A percentile compares a stretch with the other conserved stretches of the same genome.
Conservation (phyloP, 2,113 vertebrate species). For the Gorsachius goisagi region DNA sequence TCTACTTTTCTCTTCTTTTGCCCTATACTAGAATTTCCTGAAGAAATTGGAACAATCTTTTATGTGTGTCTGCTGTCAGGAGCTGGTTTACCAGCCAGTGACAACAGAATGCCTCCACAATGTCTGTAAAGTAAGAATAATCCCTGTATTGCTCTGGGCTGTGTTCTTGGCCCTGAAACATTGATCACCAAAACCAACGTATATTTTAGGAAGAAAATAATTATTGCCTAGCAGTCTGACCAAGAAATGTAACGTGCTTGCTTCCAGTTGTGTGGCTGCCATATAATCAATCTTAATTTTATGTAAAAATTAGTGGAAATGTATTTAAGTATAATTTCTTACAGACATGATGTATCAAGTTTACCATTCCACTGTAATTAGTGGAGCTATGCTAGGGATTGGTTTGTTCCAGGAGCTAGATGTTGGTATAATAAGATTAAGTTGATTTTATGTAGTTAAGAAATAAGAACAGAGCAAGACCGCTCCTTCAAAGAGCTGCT, state of each 20-base stretch:
- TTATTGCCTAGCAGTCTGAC: not conserved
- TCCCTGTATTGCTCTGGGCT: not conserved
- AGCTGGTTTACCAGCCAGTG: conserved; percentile 90
- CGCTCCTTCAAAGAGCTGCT: not conserved
- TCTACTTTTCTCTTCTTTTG: not conserved
- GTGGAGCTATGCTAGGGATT: not conserved
- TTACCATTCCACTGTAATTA: not conserved
- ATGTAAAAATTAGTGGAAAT: not conserved
- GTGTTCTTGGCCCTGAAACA: not conserved
- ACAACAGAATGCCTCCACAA: conserved; percentile 92
- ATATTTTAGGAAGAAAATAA: not conserved
- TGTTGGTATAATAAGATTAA: not conserved
- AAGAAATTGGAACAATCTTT: conserved; percentile 92
- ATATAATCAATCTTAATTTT: not conserved
- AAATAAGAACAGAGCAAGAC: not conserved
- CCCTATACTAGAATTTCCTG: conserved; percentile 86
- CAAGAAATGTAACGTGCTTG: not conserved
- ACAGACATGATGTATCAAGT: not conserved
- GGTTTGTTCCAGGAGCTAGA: not conserved
- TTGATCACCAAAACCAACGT: not conserved
- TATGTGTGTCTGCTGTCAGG: conserved; percentile 97
- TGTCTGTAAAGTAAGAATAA: conserved; percentile 87
- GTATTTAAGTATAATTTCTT: not conserved
- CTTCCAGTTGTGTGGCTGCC: not conserved
- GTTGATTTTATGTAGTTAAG: not conserved